Percentiles rank a stretch among this genome's conserved stretches.
phyloP scores from a whole-genome alignment of 2,113 vertebrate genomes.

The Mesocricetus auratus region DNA sequence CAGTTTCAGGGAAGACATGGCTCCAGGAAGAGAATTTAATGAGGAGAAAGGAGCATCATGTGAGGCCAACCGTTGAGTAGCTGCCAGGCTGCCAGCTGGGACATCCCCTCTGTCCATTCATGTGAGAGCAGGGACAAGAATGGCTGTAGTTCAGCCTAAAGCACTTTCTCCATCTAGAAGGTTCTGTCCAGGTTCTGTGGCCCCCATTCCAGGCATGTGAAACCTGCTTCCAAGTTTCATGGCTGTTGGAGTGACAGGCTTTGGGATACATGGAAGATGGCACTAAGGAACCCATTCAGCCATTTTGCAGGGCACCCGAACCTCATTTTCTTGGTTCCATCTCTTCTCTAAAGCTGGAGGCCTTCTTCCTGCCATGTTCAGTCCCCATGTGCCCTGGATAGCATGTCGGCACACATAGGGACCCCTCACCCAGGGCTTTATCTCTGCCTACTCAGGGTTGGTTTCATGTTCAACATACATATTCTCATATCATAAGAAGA shows the following conservation, averaged over 20 bases:
- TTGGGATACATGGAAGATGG: fast-evolving
- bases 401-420: fast-evolving
- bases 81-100: background rate
- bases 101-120: background rate
- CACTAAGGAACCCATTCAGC: background rate
- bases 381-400: background rate
- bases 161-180: background rate
- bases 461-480: background rate
- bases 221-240: background rate
- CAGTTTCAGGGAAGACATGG: background rate
- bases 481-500: fast-evolving
- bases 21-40: fast-evolving
- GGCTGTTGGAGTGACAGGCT: too few species aligned
- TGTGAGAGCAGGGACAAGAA: background rate
- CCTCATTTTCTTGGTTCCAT: background rate
- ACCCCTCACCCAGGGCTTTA: background rate
- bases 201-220: background rate
- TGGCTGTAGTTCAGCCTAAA: background rate
- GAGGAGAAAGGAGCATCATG: background rate
- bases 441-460: background rate
- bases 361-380: fast-evolving
- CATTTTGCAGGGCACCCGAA: background rate
- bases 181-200: background rate
- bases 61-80: background rate
- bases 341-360: background rate